Conservation (phyloP, 2,113 vertebrate species). For the Dicaeum eximium region DNA sequence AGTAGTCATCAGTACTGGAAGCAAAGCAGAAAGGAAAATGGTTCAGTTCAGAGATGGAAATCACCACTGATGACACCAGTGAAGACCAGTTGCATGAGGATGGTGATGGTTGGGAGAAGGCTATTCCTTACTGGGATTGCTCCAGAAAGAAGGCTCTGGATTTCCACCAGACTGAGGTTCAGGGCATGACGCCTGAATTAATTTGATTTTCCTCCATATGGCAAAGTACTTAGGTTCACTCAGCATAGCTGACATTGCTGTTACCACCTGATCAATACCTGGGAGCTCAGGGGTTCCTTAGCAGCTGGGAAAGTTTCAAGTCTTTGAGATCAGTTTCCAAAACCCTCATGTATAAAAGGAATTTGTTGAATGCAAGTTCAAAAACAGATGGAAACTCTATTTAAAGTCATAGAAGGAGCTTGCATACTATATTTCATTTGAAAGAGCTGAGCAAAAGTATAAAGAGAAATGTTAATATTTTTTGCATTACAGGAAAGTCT, state of each 20-base stretch:
- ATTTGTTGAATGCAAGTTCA: not conserved
- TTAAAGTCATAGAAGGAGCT: not conserved
- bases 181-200: not conserved
- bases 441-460: not conserved
- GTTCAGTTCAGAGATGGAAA: not conserved
- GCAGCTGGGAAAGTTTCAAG: not conserved
- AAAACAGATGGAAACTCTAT: not conserved
- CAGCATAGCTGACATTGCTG: not conserved
- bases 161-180: not conserved
- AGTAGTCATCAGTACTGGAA: not conserved
- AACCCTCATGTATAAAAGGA: not conserved
- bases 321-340: not conserved
- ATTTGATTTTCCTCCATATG: not conserved
- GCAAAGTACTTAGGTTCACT: not conserved
- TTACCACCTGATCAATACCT: not conserved
- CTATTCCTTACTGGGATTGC: not conserved
- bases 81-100: accelerated
- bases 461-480: not conserved
- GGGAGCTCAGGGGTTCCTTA: not conserved
- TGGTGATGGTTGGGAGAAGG: not conserved
- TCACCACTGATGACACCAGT: not conserved
- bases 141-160: not conserved
- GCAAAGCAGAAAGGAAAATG: not conserved
- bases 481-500: not conserved
- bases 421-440: not conserved